phyloP scores from a whole-genome alignment of 2,113 vertebrate species.

The Mobula hypostoma region DNA sequence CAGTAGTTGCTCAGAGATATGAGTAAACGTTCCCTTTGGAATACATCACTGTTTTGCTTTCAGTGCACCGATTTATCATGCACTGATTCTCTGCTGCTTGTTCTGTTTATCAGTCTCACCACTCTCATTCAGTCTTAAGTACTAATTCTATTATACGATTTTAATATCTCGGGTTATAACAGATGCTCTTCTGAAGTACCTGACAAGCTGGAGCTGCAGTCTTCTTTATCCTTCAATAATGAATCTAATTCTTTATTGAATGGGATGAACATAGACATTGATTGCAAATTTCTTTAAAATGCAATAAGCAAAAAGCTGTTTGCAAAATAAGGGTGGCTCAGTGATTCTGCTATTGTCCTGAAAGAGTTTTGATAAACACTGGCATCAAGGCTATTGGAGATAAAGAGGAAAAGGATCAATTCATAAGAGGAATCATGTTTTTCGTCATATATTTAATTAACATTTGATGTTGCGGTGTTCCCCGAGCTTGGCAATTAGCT shows the following conservation, averaged over 20 bases:
- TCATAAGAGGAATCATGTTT: background rate
- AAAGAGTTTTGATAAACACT: background rate
- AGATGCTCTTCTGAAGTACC: background rate
- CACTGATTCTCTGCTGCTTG: too few relatives aligned
- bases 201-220: background rate
- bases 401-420: background rate
- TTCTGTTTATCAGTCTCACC: too few relatives aligned
- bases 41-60: too few relatives aligned
- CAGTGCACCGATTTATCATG: too few relatives aligned
- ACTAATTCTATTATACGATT: background rate
- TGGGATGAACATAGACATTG: background rate
- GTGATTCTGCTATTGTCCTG: background rate
- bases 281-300: background rate
- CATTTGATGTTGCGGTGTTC: background rate
- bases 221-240: too few relatives aligned
- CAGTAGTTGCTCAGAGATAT: too few relatives aligned
- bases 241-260: background rate
- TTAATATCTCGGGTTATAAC: background rate
- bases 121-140: too few relatives aligned
- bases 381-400: background rate
- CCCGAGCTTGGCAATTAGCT: too few relatives aligned
- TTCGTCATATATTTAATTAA: background rate
- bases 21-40: too few relatives aligned
- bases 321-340: background rate
- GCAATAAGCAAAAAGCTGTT: background rate